Evolutionary conservation across 2,113 vertebrate genomes (phyloP), one percentile per base, ranked within the genome.

Genomic region (Lepus timidus): DNA sequence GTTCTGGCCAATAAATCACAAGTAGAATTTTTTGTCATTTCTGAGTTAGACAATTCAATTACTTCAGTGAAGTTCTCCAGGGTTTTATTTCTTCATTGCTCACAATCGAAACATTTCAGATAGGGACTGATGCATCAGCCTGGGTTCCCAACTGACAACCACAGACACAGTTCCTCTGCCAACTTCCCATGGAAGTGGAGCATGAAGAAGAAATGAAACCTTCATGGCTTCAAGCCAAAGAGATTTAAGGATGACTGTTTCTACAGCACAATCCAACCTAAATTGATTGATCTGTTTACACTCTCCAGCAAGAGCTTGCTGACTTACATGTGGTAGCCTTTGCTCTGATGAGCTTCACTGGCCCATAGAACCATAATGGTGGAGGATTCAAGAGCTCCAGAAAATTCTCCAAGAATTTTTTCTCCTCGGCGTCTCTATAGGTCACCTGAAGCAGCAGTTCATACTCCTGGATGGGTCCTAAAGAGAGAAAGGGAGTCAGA

Each of bases 271-370:
- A 49, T 39, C 70, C 52, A 75, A 58, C 22, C 9, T 68, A 6
- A 9, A 4, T 36, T 2, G 14, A 75, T 19, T 12, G 7, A 52
- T 4, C 76, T 23, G 13, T 8, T 31, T 52, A 52, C 14, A 58
- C 10, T 25, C 49, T 27, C 36, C 3, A 51, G n/a, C 27, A 13
- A 58, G 14, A 83, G 20, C 55, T 17, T 17, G 75, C 9, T 23
- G 31, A 87, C 93, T 97, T 91, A 97, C 97, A 70, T 6, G 95
- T 97, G 33, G 97, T 96, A 1, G 88, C 88, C 51, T 97, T 97
- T 7, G 44, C 79, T n/a, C 88, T 84, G 80, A 89, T 44, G 20
- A 97, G 87, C 67, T 44, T 78, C 31, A 6, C 16, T 39, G 71
- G 31, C 9, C n/a, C 70, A 0, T 55, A 49, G 25, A 85, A 55